Base-by-base conservation (phyloP, 1,140 invertebrate genomes). In the Drosophila trapezifrons region DNA sequence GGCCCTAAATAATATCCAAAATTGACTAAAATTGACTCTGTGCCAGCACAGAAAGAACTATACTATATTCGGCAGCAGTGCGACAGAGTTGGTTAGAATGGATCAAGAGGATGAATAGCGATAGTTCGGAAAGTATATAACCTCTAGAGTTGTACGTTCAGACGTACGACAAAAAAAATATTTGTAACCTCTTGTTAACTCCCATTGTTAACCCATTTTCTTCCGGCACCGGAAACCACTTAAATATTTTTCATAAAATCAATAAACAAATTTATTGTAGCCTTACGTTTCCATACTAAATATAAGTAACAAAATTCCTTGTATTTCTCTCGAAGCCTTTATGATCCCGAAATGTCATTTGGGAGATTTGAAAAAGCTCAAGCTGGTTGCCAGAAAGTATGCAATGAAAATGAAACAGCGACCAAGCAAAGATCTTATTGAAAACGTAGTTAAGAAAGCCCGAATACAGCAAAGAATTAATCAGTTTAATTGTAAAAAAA, bases 11-110 rank as follows among this genome's bases (percentile, higher is more conserved):
- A 18, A 54, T 54, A 54, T 54, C 32, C 29, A n/a, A 71, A 70
- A 58, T 49, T 71, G 65, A 71, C 52, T 40, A 25, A 40, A 71
- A 71, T 71, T 70, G 67, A 71, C 52, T 47, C 65, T 71, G 67
- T 69, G 62, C 66, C 66, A 54, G 65, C 65, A 66, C 37, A 71
- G 51, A 70, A 64, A 60, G n/a, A 37, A 40, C 18, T 27, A 22
- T 43, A 40, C 18, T n/a, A n/a, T 20, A 55, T 7, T 12, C 4
- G 38, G 40, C 40, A 4, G n/a, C 27, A 18, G 45, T 29, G 51
- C 42, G 32, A 66, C 54, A 66, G 52, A 71, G 37, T 42, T 46
- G 29, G 42, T 25, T 46, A 7, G 25, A 51, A 38, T 37, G 35
- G 37, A 27, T 18, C 59, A 5, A 43, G 25, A 17, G 51, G 32